Evolutionary conservation across 2,888 invertebrate genomes (phyloP).

Genomic region (Cotesia congregata): DNA sequence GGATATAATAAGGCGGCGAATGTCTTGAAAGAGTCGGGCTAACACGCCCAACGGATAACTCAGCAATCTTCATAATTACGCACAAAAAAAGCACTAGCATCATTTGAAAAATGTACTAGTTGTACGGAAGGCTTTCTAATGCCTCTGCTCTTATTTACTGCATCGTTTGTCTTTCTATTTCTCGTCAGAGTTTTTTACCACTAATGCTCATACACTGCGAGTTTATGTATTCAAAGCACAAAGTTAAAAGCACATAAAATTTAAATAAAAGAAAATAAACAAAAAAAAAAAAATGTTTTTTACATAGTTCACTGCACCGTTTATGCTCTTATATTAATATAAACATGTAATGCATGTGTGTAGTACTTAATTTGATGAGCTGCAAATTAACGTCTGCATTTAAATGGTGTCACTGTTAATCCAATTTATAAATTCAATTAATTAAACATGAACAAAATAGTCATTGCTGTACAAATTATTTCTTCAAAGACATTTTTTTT

Average conservation of each 20-base stretch:
- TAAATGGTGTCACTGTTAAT: not conserved
- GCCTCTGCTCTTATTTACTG: conserved; percentile 15
- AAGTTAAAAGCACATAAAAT: conserved; percentile 6
- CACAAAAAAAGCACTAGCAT: conserved; percentile 74
- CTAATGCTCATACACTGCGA: not conserved
- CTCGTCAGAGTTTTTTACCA: not conserved
- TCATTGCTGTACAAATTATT: not conserved
- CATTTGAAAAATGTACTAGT: conserved; percentile 48
- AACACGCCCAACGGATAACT: conserved; percentile 70
- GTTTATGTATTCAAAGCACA: not conserved
- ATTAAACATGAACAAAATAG: not conserved
- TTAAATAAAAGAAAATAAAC: not conserved
- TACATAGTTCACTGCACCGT: conserved; percentile 3
- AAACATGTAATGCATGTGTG: not conserved
- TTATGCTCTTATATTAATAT: not conserved
- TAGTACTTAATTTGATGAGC: not conserved
- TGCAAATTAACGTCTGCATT: not conserved
- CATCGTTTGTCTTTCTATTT: not conserved
- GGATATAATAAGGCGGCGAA: conserved; percentile 52
- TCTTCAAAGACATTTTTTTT: not conserved
- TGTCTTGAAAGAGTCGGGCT: conserved; percentile 57
- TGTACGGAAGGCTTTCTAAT: conserved; percentile 46
- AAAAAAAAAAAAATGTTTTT: not conserved
- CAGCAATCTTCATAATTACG: conserved; percentile 76
- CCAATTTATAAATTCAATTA: not conserved